Evolutionary conservation across 2,888 invertebrate genomes (phyloP), one percentile per base, ranked within the genome.

Genomic region (Podotricha telesiphe): DNA sequence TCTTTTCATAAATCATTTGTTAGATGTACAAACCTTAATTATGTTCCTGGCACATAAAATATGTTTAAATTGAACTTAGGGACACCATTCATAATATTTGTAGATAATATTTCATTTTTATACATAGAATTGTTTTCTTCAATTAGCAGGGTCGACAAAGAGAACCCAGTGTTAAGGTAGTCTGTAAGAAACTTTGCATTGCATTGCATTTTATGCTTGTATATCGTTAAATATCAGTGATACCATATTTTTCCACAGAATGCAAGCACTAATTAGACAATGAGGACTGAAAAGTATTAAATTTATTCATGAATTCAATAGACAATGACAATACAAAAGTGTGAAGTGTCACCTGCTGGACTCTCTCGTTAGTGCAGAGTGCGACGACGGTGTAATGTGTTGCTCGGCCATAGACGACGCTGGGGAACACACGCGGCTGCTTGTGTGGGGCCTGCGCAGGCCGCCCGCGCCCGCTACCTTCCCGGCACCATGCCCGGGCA

Each of bases 381-480:
- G 95, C 94, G 94, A 94, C 94, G 91, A 94, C 94, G 95, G 94
- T 94, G 94, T 94, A 94, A 94, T 95, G 95, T 95, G 96, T 96
- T 96, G 96, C 95, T 96, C 96, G 96, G 96, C 96, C 96, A 96
- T 96, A 97, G 96, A 96, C 96, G 95, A 95, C 95, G 95, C 96
- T 96, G 92, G 95, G 94, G 94, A 93, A 95, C 94, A 94, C 95
- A 86, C 91, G 91, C 91, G 89, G 87, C 88, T 89, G 90, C 91
- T 90, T 87, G 86, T 90, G 88, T 86, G 91, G 89, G 92, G 93
- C 91, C 90, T 90, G 92, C 91, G 91, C 89, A 89, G 91, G 93
- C 93, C 91, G 85, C 91, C 92, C 90, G 91, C 91, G 92, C 92
- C 89, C 91, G 92, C 93, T 93, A 92, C 92, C 92, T 92, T 88